Evolutionary conservation across 2,113 vertebrate genomes (phyloP).

Genomic region (Monopterus albus): DNA sequence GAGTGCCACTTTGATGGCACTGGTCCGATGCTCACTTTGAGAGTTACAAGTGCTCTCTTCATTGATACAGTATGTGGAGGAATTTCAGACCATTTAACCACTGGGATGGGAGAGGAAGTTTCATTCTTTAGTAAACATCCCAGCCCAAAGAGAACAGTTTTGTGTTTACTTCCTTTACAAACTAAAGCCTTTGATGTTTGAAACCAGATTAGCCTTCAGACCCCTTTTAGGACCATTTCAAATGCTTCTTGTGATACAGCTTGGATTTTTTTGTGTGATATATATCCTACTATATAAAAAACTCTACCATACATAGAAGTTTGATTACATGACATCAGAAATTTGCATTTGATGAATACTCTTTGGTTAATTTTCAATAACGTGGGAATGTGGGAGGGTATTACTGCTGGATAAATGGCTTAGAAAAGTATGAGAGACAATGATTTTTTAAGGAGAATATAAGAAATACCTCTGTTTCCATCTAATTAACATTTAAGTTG

Average conservation of each 20-base stretch:
- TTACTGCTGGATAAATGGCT: not conserved
- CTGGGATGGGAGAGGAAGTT: not conserved
- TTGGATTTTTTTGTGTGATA: conserved; percentile 7
- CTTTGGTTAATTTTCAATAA: not conserved
- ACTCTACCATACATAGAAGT: too few relatives aligned
- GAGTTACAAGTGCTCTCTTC: conserved; percentile 15
- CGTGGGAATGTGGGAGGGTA: not conserved
- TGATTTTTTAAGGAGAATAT: too few relatives aligned
- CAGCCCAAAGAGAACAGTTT: not conserved
- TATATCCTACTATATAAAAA: too few relatives aligned
- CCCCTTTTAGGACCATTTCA: not conserved
- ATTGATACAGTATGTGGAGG: conserved; percentile 7
- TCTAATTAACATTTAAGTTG: not conserved
- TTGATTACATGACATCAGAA: not conserved
- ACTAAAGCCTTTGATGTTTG: too few relatives aligned
- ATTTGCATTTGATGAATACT: conserved; percentile 7
- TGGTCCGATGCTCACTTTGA: conserved; percentile 5
- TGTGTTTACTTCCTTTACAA: not conserved
- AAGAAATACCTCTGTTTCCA: not conserved
- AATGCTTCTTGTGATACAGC: not conserved
- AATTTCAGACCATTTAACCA: conserved; percentile 9
- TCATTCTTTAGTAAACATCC: conserved; percentile 9
- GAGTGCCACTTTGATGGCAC: conserved; percentile 7
- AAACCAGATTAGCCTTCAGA: not conserved
- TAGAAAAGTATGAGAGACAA: not conserved